A percentile compares a stretch with the other conserved stretches of the same genome.
These are phyloP conservation scores for Lasioglossum morio DNA, from an alignment of 2,888 invertebrate genomes.

Conservation along the genomic window DNA sequence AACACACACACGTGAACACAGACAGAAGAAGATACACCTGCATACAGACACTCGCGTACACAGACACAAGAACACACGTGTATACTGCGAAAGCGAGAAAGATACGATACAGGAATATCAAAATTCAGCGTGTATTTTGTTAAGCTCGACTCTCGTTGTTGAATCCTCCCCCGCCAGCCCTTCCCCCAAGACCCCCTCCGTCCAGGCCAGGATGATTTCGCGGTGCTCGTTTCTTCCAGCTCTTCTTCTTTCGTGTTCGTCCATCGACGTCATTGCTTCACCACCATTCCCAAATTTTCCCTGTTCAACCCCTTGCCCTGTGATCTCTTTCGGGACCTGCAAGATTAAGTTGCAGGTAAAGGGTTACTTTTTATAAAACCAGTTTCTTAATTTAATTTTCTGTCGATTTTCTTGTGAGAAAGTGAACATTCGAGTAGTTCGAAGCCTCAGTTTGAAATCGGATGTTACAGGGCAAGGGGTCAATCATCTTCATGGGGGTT, in stretches of 20 bases:
- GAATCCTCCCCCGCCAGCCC: conserved; percentile 1
- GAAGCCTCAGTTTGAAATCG: not conserved
- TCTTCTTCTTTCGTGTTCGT: conserved; percentile 14
- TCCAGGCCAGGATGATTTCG: conserved; percentile 17
- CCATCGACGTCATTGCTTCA: not conserved
- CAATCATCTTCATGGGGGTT: not conserved
- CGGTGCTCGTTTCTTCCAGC: conserved; percentile 14
- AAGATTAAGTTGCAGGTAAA: not conserved
- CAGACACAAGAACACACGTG: not conserved
- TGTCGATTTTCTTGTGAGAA: not conserved
- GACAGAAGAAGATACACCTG: not conserved
- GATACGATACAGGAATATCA: conserved; percentile 12
- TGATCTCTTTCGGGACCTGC: not conserved
- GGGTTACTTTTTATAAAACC: not conserved
- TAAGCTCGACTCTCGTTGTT: conserved; percentile 12
- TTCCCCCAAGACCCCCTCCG: not conserved
- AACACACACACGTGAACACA: not conserved
- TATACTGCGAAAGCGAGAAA: conserved; percentile 22
- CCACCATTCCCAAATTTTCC: not conserved
- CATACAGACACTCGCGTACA: not conserved
- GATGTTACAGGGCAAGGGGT: not conserved
- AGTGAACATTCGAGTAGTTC: not conserved
- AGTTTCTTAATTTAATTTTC: not conserved
- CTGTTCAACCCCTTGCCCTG: not conserved
- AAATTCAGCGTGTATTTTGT: conserved; percentile 20